Base-by-base conservation (phyloP, 2,888 invertebrate species). In the Pyrochroa serraticornis region DNA sequence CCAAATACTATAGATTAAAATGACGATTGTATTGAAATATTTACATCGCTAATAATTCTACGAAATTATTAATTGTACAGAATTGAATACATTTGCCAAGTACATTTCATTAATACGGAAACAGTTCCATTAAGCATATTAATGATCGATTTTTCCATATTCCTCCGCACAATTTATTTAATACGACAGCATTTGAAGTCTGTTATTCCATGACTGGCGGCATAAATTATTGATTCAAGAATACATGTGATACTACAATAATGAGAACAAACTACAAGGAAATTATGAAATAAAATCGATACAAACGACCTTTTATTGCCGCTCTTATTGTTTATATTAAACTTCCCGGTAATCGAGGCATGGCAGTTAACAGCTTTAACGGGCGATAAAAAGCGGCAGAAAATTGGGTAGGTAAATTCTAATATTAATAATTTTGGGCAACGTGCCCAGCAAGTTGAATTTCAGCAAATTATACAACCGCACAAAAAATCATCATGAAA, bases 91-190 rank as follows among this genome's bases (percentile, higher is more conserved):
- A 56, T 56, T 56, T 49, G 49, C 50, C 39, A 56, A 56, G 50
- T 50, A 50, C 56, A 56, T 49, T 55, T 50, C 56, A 56, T 56
- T 57, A 52, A 51, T 57, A 56, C 10, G 51, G 31, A 57, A 57
- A 57, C 46, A 36, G 57, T 54, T 54, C 59, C 59, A 59, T 59
- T 59, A 59, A 45, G 48, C 46, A 46, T 48, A 59, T 54, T 59
- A 59, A 47, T 47, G 32, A 59, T 59, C 54, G 59, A 54, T 59
- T 54, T 58, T 58, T 58, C 39, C 54, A 53, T 38, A 32, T 42
- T 44, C 50, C 45, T 31, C 8, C 35, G 54, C 54, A 22, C 22
- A 59, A 59, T 54, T 59, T 54, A 59, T 59, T 58, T 48, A 53
- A 54, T 46, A 53, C 41, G 45, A 33, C 46, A 44, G 41, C 42